These are phyloP conservation scores for Caenorhabditis elegans DNA, from an alignment of 1,140 invertebrate genomes.

Conservation along the genomic window DNA sequence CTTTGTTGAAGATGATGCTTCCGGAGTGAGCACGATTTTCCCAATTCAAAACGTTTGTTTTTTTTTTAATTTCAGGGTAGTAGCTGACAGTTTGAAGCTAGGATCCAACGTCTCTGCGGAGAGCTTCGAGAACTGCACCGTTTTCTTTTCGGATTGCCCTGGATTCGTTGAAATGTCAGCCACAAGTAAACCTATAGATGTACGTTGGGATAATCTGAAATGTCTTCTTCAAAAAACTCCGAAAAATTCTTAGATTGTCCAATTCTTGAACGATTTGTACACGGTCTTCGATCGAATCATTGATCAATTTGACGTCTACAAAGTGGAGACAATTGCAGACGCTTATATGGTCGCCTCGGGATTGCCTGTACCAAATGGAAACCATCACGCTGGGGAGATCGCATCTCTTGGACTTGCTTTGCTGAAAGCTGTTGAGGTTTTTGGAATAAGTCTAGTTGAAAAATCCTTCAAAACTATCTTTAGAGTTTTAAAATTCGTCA, in stretches of 20 bases:
- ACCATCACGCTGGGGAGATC: conserved; percentile 71
- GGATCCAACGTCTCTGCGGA: conserved; percentile 22
- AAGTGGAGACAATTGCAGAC: conserved; percentile 75
- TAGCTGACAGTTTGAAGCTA: conserved; percentile 68
- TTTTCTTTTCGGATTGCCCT: conserved; percentile 21
- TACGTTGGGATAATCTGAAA: too few relatives aligned
- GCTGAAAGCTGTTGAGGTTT: conserved; percentile 43
- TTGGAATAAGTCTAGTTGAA: too few relatives aligned
- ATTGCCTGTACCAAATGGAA: conserved; percentile 70
- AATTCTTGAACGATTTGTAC: conserved; percentile 90
- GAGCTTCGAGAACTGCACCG: neutral
- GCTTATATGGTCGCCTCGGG: conserved; percentile 81
- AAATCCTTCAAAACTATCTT: too few relatives aligned
- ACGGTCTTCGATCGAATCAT: conserved; percentile 92
- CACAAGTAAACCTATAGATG: neutral
- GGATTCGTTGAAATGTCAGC: conserved; percentile 19
- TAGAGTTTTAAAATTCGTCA: conserved; percentile 71
- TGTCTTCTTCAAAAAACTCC: neutral
- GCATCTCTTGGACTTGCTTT: conserved; percentile 54
- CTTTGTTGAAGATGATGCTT: neutral
- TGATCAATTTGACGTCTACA: conserved; percentile 92
- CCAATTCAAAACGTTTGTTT: neutral
- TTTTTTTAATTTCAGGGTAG: conserved; percentile 2
- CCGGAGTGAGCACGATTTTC: neutral
- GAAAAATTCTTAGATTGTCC: conserved; percentile 75